Evolutionary conservation across 2,113 vertebrate species (phyloP).

Genomic region (Dolichotis patagonum): DNA sequence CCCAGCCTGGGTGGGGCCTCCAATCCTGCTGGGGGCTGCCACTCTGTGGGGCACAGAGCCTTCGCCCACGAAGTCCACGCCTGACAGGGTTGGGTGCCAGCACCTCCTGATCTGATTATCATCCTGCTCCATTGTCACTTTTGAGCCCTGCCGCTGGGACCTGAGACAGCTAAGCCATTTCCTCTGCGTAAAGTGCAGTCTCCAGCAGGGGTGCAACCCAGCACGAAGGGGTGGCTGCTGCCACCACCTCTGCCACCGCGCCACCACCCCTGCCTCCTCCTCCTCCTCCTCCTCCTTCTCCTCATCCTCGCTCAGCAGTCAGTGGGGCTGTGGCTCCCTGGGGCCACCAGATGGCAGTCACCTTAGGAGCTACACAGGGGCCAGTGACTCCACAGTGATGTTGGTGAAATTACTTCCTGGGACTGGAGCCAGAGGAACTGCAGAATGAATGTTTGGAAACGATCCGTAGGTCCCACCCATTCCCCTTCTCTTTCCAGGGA

Average conservation of each 20-base stretch:
- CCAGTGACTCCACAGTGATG: not conserved
- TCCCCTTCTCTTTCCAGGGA: slow-evolving; percentile 59
- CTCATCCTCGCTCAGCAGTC: not conserved
- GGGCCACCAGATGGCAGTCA: not conserved
- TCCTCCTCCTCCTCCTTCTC: too few species aligned
- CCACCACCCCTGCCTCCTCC: too few species aligned
- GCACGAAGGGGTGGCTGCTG: not conserved
- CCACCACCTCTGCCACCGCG: too few species aligned
- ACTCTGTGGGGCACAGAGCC: accelerated
- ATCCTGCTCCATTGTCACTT: not conserved
- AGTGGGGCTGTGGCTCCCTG: not conserved
- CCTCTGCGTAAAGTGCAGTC: too few species aligned
- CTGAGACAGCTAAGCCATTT: not conserved
- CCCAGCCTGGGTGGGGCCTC: not conserved
- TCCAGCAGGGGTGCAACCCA: not conserved
- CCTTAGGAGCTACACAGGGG: not conserved
- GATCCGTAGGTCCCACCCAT: not conserved
- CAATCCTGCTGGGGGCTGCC: not conserved
- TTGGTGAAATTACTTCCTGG: not conserved
- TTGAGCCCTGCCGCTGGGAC: not conserved
- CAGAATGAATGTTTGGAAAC: slow-evolving; percentile 1
- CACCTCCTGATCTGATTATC: not conserved
- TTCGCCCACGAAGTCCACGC: accelerated
- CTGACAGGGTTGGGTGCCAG: not conserved
- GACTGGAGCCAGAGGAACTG: not conserved